These are phyloP conservation scores for Lamprotornis superbus DNA, from an alignment of 2,113 vertebrate genomes.

Conservation along the genomic window DNA sequence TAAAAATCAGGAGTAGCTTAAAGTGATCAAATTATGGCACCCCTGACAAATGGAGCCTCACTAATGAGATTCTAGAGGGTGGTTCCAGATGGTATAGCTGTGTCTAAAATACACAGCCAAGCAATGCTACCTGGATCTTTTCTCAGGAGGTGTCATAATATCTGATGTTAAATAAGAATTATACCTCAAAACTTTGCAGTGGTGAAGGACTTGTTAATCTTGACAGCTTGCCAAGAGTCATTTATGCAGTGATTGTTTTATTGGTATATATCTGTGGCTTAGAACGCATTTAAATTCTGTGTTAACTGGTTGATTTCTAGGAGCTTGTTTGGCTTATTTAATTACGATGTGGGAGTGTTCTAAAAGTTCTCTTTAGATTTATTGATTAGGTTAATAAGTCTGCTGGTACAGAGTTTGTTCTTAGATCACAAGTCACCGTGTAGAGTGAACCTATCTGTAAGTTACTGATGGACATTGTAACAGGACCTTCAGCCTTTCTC, in stretches of 20 bases:
- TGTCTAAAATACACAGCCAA: not conserved
- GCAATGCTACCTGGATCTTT: not conserved
- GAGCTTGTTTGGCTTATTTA: not conserved
- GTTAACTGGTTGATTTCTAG: not conserved
- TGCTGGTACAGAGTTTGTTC: not conserved
- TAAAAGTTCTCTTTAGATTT: not conserved
- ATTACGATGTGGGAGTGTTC: not conserved
- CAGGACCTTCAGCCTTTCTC: not conserved
- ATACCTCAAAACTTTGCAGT: not conserved
- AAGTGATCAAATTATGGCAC: not conserved
- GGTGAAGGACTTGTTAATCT: not conserved
- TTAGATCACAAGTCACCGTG: not conserved
- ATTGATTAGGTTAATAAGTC: not conserved
- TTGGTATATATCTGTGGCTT: not conserved
- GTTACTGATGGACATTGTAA: not conserved
- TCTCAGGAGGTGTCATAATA: not conserved
- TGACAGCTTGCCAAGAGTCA: not conserved
- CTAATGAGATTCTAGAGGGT: not conserved
- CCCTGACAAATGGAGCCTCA: not conserved
- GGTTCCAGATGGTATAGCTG: not conserved
- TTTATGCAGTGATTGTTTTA: not conserved
- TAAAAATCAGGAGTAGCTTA: conserved; percentile 20
- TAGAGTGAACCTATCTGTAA: not conserved
- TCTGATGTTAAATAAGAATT: not conserved
- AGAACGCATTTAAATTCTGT: not conserved